Conservation (phyloP, 2,797 vertebrate genomes). For the Thunnus albacares region DNA sequence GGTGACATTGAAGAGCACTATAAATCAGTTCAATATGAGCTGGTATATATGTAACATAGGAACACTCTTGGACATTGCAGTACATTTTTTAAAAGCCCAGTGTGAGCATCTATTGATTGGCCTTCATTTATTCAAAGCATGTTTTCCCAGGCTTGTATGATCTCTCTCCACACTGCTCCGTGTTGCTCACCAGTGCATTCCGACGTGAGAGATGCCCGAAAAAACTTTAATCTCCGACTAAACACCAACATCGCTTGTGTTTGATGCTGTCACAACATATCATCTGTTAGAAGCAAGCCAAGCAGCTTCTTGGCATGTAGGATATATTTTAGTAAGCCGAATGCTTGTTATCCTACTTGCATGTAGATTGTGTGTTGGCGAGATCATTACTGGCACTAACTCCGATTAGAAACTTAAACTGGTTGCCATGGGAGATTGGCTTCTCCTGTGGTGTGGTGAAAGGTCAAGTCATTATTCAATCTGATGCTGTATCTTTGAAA, state of each 20-base stretch:
- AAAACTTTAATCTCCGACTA: background rate
- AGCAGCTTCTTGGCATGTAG: background rate
- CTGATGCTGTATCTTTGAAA: constrained; percentile 40
- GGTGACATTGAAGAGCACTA: constrained; percentile 51
- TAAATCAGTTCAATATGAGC: constrained; percentile 54
- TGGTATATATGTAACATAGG: background rate
- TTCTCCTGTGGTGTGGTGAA: constrained; percentile 36
- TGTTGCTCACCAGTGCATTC: background rate
- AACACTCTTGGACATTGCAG: constrained; percentile 43
- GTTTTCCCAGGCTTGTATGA: constrained; percentile 4
- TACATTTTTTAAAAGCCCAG: constrained; percentile 40
- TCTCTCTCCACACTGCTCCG: background rate
- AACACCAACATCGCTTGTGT: background rate
- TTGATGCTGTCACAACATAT: constrained; percentile 13
- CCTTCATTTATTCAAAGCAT: constrained; percentile 31
- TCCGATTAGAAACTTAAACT: constrained; percentile 13
- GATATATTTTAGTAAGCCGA: background rate
- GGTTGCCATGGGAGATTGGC: constrained; percentile 54
- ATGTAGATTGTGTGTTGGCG: constrained; percentile 16
- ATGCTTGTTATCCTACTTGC: constrained; percentile 15
- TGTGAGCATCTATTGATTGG: constrained; percentile 36
- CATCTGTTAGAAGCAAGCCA: background rate
- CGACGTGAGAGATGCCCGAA: background rate
- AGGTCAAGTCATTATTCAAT: constrained; percentile 61
- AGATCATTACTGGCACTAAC: constrained; percentile 6